Percentiles rank a stretch among this genome's conserved stretches.
These are phyloP conservation scores for Brachypteracias leptosomus DNA, from an alignment of 2,113 vertebrate genomes.

Conservation along the genomic window DNA sequence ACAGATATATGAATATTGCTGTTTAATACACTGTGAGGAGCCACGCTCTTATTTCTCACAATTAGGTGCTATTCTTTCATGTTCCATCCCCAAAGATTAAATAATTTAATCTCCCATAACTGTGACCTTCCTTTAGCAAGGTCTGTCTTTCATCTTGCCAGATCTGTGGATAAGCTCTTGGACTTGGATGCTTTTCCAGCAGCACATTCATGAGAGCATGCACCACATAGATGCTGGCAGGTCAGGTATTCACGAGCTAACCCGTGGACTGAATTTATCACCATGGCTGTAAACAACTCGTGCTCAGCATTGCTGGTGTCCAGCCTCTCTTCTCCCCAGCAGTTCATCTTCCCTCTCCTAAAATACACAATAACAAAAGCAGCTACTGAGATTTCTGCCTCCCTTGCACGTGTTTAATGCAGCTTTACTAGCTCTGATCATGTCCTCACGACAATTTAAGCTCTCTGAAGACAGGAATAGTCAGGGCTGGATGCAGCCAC, in stretches of 20 bases:
- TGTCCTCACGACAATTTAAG: neutral
- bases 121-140: conserved; percentile 29
- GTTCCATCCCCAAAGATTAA: neutral
- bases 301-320: neutral
- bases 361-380: neutral
- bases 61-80: neutral
- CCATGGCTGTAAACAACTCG: neutral
- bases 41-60: neutral
- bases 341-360: neutral
- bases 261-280: neutral
- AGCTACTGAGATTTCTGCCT: neutral
- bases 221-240: neutral
- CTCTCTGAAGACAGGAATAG: neutral
- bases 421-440: neutral
- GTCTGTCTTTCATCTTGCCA: neutral
- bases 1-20: neutral
- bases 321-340: neutral
- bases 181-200: neutral
- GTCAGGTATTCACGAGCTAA: neutral
- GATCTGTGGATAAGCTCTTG: neutral
- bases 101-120: neutral
- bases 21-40: neutral
- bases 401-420: neutral
- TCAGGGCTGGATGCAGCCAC: neutral
- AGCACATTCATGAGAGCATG: neutral